These are phyloP conservation scores for Limnephilus lunatus DNA, from an alignment of 2,888 invertebrate genomes.

Conservation along the genomic window DNA sequence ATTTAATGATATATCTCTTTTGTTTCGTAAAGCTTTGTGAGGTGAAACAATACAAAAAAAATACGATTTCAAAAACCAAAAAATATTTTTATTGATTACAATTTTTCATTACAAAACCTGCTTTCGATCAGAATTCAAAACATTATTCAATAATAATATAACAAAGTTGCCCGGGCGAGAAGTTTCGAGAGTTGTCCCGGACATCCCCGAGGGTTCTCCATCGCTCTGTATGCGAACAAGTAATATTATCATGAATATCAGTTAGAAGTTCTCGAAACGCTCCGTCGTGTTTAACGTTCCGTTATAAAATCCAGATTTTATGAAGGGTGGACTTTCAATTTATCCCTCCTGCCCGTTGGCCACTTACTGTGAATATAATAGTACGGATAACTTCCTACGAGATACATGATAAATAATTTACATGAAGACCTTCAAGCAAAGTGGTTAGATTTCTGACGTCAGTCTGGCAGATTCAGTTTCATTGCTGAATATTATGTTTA, in stretches of 20 bases:
- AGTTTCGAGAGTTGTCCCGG: neutral
- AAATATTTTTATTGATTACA: neutral
- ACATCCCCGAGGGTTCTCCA: neutral
- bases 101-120: neutral
- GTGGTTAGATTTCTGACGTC: neutral
- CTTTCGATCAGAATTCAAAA: neutral
- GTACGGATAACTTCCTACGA: neutral
- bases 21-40: neutral
- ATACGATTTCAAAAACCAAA: neutral
- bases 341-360: neutral
- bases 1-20: too few relatives aligned
- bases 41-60: neutral
- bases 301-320: constrained; percentile 45
- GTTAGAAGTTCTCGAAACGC: neutral
- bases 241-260: constrained; percentile 33
- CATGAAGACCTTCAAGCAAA: neutral
- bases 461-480: neutral
- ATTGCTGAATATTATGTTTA: too few relatives aligned
- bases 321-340: constrained; percentile 30
- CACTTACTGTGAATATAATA: neutral
- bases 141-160: neutral
- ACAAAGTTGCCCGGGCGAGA: neutral
- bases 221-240: neutral
- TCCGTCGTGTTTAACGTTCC: constrained; percentile 16
- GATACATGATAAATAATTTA: neutral